A percentile compares a stretch with the other conserved stretches of the same genome.
These are phyloP conservation scores for Drosophila parabipectinata DNA, from an alignment of 1,140 invertebrate species.

Conservation along the genomic window DNA sequence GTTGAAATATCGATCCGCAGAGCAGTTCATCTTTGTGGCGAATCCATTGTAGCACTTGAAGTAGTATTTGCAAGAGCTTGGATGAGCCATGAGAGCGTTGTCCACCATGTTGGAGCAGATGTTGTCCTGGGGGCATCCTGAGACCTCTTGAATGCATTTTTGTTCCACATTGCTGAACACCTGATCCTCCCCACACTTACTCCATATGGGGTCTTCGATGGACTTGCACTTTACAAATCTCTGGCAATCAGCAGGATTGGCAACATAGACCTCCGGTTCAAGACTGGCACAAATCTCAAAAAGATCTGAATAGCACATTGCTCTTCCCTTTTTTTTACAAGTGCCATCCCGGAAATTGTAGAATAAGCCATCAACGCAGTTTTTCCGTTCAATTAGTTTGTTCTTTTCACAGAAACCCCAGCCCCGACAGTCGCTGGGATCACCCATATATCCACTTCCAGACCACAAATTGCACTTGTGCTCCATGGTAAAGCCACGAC, in stretches of 20 bases:
- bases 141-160: conserved; percentile 18
- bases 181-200: conserved; percentile 12
- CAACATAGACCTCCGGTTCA: conserved; percentile 12
- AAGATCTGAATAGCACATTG: conserved; percentile 18
- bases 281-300: conserved; percentile 28
- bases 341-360: conserved; percentile 33
- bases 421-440: conserved; percentile 37
- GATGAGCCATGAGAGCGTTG: conserved; percentile 25
- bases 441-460: conserved; percentile 33
- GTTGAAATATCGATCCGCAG: conserved; percentile 51
- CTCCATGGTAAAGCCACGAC: conserved; percentile 20
- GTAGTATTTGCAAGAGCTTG: conserved; percentile 28
- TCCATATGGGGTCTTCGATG: background rate
- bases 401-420: conserved; percentile 51
- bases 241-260: conserved; percentile 38
- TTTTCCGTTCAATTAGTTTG: background rate
- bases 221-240: conserved; percentile 18
- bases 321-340: conserved; percentile 8
- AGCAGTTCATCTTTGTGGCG: conserved; percentile 15
- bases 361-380: conserved; percentile 16
- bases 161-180: conserved; percentile 49
- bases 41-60: conserved; percentile 42
- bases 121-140: conserved; percentile 40
- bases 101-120: conserved; percentile 39
- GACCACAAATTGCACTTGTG: conserved; percentile 37